Base-by-base conservation (phyloP, 1,140 invertebrate species). In the Anastatus disparis region DNA sequence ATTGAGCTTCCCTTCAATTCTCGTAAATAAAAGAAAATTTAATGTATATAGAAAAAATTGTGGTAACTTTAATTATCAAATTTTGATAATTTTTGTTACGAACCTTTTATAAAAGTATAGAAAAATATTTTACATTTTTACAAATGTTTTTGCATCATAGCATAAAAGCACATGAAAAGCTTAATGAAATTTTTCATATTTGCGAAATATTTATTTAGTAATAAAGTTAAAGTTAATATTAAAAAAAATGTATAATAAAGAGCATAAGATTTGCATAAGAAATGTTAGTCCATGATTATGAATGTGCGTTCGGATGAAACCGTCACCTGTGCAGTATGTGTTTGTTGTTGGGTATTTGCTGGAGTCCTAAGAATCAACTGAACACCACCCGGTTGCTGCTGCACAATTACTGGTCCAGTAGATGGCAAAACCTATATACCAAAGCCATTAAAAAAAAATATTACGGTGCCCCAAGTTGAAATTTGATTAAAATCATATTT, bases 271-370 rank as follows among this genome's bases (percentile, higher is more conserved):
- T 38, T 67, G 55, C 44, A 20, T 10, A 50, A 61, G 44, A 61
- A 61, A 52, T 69, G 56, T 70, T 53, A 70, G 59, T 31, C 61
- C 48, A 74, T 71, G 62, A 74, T 66, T 38, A 77, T 78, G 77
- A 64, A 73, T 75, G 76, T 58, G 65, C 66, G 74, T 77, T 79
- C 81, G 77, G 71, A 79, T 83, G 81, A 82, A 79, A 85, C 82
- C 82, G 77, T 85, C 82, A 86, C 84, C 84, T 86, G 85, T 83
- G 85, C 81, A 71, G 85, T 84, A 79, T 86, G 84, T 50, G 84
- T 85, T 85, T 86, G 85, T 79, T 86, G 85, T 74, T 85, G 85
- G 66, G 85, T 76, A 75, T 82, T 83, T 63, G 84, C 69, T 71
- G 83, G 84, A 59, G 85, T 79, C 78, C 85, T 81, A 71, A 86